Conservation (phyloP, 2,888 invertebrate species). For the Cerastis leucographa region DNA sequence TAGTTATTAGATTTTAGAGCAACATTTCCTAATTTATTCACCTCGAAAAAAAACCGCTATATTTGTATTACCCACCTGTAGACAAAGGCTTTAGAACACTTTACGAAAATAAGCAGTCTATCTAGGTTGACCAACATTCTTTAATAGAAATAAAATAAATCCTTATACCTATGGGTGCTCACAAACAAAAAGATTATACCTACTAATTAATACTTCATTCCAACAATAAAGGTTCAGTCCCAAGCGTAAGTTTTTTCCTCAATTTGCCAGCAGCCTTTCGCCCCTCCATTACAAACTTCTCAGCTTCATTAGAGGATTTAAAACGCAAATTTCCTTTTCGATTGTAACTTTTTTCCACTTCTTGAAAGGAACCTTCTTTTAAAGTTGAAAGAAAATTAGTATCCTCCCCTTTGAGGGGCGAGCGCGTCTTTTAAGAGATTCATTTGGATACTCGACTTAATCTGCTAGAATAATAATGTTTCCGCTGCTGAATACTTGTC, state of each 20-base stretch:
- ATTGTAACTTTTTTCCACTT: slow-evolving; percentile 90
- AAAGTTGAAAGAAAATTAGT: slow-evolving; percentile 89
- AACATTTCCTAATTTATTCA: background rate
- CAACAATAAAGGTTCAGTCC: slow-evolving; percentile 52
- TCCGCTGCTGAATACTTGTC: slow-evolving; percentile 70
- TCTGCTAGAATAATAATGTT: slow-evolving; percentile 87
- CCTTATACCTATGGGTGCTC: background rate
- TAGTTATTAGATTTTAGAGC: background rate
- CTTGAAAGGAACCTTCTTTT: slow-evolving; percentile 90
- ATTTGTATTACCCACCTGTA: background rate
- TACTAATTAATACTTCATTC: slow-evolving; percentile 44
- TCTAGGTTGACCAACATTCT: background rate
- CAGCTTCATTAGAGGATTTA: slow-evolving; percentile 91
- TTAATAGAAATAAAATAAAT: background rate
- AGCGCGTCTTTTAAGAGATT: slow-evolving; percentile 86
- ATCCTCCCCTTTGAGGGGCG: slow-evolving; percentile 88
- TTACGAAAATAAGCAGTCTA: background rate
- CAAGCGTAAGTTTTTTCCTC: slow-evolving; percentile 83
- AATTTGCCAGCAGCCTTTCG: slow-evolving; percentile 88
- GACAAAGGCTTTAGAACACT: background rate
- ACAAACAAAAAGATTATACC: slow-evolving; percentile 25
- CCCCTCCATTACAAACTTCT: slow-evolving; percentile 90
- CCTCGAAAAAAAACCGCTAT: background rate
- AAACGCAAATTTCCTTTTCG: slow-evolving; percentile 91
- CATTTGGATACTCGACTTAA: slow-evolving; percentile 85